Base-by-base conservation (phyloP, 2,797 vertebrate species). In the Monodelphis domestica region DNA sequence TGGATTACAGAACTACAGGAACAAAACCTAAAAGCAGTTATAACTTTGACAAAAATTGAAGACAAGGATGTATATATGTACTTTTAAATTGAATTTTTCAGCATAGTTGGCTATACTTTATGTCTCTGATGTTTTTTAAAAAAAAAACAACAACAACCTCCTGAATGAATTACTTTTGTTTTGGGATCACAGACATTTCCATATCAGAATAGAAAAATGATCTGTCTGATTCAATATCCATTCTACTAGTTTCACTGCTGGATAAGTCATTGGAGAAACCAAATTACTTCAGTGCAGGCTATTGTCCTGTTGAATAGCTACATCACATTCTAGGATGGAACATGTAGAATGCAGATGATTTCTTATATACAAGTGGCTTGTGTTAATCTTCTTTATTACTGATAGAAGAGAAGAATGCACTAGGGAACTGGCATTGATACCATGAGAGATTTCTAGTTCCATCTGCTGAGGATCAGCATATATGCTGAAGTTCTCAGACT, bases 201-300 rank as follows among this genome's bases (percentile, higher is more conserved):
- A 95, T 45, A 92, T 89, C 56, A 55, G 33, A 93, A 91, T 84
- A 95, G 92, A 96, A 95, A 94, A 96, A 89, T 88, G 51, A 95
- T 94, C 92, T 95, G 90, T 95, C 70, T 78, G 7, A 70, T 96
- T 96, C 87, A 93, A 84, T 96, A 94, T 95, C 95, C 26, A 0
- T 70, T 90, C 92, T 92, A 87, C 90, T 95, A 90, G 95, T 91
- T 95, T 96, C 89, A 96, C 92, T 96, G 96, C 95, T 88, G 93
- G 91, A 93, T 95, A 91, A 95, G 53, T 95, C 57, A 78, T 89
- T 90, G 87, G 95, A 95, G 89, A 54, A 94, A 92, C 28, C 95
- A 95, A 97, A 94, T 96, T 95, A 91, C 94, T 91, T 95, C 70
- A 88, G 89, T 51, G 93, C 96, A 95, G 57, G 89, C 92, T 94